Evolutionary conservation across 1,140 invertebrate genomes (phyloP).

Genomic region (Monomorium pharaonis): DNA sequence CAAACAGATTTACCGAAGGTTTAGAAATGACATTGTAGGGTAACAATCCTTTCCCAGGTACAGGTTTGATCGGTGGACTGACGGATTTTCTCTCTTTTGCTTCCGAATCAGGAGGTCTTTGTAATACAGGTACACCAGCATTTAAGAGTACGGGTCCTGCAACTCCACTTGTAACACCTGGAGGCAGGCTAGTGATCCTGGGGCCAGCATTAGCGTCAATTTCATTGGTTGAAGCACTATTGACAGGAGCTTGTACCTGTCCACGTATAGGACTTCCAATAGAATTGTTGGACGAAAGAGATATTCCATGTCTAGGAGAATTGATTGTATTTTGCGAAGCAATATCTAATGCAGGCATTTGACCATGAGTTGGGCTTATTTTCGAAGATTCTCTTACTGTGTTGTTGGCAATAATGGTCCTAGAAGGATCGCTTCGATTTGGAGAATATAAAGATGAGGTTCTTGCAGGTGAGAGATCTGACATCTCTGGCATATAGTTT

Average conservation of each 20-base stretch:
- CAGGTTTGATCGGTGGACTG: constrained; percentile 80
- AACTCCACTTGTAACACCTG: constrained; percentile 84
- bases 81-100: constrained; percentile 73
- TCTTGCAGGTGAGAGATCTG: constrained; percentile 68
- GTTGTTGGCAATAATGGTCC: constrained; percentile 60
- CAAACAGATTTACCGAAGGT: constrained; percentile 87
- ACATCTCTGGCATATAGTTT: constrained; percentile 66
- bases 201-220: constrained; percentile 72
- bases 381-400: constrained; percentile 72
- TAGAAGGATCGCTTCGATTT: constrained; percentile 58
- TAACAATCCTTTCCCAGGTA: constrained; percentile 90
- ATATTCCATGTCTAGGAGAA: constrained; percentile 67
- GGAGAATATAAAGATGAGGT: constrained; percentile 69
- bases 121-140: constrained; percentile 79
- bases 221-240: constrained; percentile 73
- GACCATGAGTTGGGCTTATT: constrained; percentile 73
- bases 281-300: constrained; percentile 52
- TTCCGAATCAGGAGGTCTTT: constrained; percentile 76
- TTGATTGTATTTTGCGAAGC: constrained; percentile 58
- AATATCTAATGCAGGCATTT: constrained; percentile 61
- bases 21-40: constrained; percentile 95
- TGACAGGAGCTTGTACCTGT: constrained; percentile 81
- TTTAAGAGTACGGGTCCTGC: constrained; percentile 82
- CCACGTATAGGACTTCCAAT: constrained; percentile 72
- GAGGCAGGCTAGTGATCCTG: constrained; percentile 82